Evolutionary conservation across 1,140 invertebrate genomes (phyloP), one percentile per base, ranked within the genome.

Genomic region (Procambarus virginalis): DNA sequence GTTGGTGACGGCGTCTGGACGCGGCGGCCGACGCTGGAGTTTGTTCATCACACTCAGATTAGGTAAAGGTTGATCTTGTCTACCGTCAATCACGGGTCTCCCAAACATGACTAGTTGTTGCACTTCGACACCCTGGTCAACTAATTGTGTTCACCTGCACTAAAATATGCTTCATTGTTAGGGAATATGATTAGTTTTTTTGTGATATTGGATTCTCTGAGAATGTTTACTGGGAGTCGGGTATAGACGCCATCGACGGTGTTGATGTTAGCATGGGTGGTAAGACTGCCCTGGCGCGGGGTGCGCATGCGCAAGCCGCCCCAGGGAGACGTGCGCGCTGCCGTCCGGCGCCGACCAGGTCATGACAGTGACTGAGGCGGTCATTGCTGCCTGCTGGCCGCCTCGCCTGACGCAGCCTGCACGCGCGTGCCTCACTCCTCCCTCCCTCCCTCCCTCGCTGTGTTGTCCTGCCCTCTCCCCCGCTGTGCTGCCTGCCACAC

Each of bases 11-110:
- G 34, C 46, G 22, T 81, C 78, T 0, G 48, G 10, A 4, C 86
- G 64, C 1, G 60, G n/a, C 20, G 84, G 84, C 22, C 77, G 60
- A 6, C 86, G 77, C 78, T 75, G 78, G n/a, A 88, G 70, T 68
- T 88, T 88, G 68, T 88, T 88, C 86, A 88, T 88, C 76, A 86
- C 64, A 12, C 76, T 60, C 10, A 68, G 48, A 12, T 76, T 73
- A 76, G 77, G 34, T 22, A 85, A 58, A 46, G 55, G 17, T 10
- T 76, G 64, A 2, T 77, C 75, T 49, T 49, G 34, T 58, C 49
- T 49, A 0, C 48, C 48, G 49, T 51, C 83, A 14, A 75, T 64
- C 48, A 20, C 6, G 6, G 73, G 3, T 45, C 58, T 46, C 12
- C 34, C 68, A 55, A 82, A 85, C 70, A 85, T 76, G 14, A 17